Evolutionary conservation across 2,888 invertebrate genomes (phyloP), one percentile per base, ranked within the genome.

Genomic region (Drosophila hamatofila): DNA sequence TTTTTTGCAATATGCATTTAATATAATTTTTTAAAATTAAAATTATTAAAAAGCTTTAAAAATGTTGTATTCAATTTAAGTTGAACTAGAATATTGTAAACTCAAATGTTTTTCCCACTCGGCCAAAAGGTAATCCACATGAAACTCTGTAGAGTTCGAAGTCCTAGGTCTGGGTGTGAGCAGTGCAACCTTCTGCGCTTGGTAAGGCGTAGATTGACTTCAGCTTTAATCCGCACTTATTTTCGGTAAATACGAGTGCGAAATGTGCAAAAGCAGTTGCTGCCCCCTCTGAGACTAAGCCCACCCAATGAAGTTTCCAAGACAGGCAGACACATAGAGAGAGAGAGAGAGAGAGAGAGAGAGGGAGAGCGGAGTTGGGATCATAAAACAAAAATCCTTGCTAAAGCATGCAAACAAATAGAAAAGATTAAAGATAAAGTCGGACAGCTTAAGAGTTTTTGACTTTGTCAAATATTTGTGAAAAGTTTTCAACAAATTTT

Each of bases 381-480:
- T 73, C 63, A 78, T 86, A 77, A 82, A 85, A 65, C 23, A 63
- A 88, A 90, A 90, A 84, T 88, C 89, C 80, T n/a, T 30, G 80
- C 75, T 84, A 84, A 86, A 89, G 85, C 88, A 90, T 89, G 80
- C 88, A 89, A 87, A 90, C 90, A 87, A 89, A 87, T 74, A 76
- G 68, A 57, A 30, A 76, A 76, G 88, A 89, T 85, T 86, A 88
- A 63, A 25, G 58, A 58, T 78, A 75, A 62, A 71, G 71, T 86
- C 75, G 84, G n/a, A 79, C 66, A 81, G 81, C 72, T 83, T 77
- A 86, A 58, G 25, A 23, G 16, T 33, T 56, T 56, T 91, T 91
- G 89, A 90, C 90, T 91, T 90, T 85, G 88, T 80, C 84, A 91
- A 91, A 91, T 91, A 91, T 91, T 91, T 91, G 69, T 68, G 78